Percentiles rank a stretch among this genome's conserved stretches.
Evolutionary conservation across 1,140 invertebrate species (phyloP).

Genomic region (Palaemon carinicauda): DNA sequence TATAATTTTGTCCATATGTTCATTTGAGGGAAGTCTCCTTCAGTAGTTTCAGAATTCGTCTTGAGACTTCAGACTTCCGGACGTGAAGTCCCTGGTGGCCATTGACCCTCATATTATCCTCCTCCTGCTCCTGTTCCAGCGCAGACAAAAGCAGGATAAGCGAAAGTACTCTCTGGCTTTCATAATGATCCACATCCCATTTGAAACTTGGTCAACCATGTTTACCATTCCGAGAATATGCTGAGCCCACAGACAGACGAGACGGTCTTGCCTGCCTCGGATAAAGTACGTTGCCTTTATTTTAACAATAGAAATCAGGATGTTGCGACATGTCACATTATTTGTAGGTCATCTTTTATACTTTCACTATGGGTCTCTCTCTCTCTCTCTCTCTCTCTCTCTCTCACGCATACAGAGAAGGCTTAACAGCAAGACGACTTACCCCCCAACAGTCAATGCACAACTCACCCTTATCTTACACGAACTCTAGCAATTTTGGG

Average conservation of each 20-base stretch:
- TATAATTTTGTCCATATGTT: too few species aligned
- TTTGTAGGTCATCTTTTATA: background rate
- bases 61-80: background rate
- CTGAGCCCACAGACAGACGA: background rate
- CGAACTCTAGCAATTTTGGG: too few species aligned
- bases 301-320: background rate
- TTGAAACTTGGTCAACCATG: too few species aligned
- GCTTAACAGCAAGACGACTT: too few species aligned
- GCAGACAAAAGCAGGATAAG: background rate
- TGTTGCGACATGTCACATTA: background rate
- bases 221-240: background rate
- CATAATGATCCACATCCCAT: too few species aligned
- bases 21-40: too few species aligned
- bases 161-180: background rate
- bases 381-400: slow-evolving; percentile 4
- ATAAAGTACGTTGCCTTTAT: background rate
- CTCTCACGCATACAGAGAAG: too few species aligned
- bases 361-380: background rate
- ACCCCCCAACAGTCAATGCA: too few species aligned
- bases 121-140: background rate
- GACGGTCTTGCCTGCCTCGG: background rate
- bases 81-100: too few species aligned
- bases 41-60: background rate
- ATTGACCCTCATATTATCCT: background rate
- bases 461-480: too few species aligned